Evolutionary conservation across 2,888 invertebrate species (phyloP).

Genomic region (Drosophila ustulata): DNA sequence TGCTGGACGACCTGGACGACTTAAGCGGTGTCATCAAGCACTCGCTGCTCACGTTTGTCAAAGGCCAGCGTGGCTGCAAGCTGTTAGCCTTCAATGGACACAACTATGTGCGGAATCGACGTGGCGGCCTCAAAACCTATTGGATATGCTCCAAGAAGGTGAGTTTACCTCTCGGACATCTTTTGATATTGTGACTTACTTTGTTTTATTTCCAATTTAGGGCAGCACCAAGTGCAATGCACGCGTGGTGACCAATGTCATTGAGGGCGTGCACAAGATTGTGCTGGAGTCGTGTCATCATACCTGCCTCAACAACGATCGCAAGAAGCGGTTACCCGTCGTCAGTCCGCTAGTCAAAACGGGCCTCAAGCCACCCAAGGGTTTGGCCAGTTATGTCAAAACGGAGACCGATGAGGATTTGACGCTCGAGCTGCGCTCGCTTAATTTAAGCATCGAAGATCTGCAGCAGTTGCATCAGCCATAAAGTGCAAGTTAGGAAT

Average conservation of each 20-base stretch:
- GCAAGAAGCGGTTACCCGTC: slow-evolving; percentile 75
- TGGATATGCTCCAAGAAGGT: slow-evolving; percentile 85
- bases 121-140: slow-evolving; percentile 84
- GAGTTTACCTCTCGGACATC: slow-evolving; percentile 4
- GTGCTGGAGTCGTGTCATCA: slow-evolving; percentile 83
- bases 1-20: slow-evolving; percentile 41
- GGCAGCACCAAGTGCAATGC: slow-evolving; percentile 85
- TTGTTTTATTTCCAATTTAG: slow-evolving; percentile 60
- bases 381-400: slow-evolving; percentile 37
- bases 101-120: slow-evolving; percentile 84
- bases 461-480: slow-evolving; percentile 61
- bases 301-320: slow-evolving; percentile 80
- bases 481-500: slow-evolving; percentile 37
- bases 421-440: slow-evolving; percentile 59
- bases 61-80: slow-evolving; percentile 84
- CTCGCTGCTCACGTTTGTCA: slow-evolving; percentile 74
- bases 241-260: slow-evolving; percentile 83
- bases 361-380: slow-evolving; percentile 25
- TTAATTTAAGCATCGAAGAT: slow-evolving; percentile 68
- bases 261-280: slow-evolving; percentile 83
- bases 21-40: slow-evolving; percentile 59
- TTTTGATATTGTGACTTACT: neutral
- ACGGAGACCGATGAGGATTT: slow-evolving; percentile 61
- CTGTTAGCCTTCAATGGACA: slow-evolving; percentile 82
- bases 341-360: slow-evolving; percentile 26